Base-by-base conservation (phyloP, 2,797 vertebrate species). In the Sphenopsis melanotis region DNA sequence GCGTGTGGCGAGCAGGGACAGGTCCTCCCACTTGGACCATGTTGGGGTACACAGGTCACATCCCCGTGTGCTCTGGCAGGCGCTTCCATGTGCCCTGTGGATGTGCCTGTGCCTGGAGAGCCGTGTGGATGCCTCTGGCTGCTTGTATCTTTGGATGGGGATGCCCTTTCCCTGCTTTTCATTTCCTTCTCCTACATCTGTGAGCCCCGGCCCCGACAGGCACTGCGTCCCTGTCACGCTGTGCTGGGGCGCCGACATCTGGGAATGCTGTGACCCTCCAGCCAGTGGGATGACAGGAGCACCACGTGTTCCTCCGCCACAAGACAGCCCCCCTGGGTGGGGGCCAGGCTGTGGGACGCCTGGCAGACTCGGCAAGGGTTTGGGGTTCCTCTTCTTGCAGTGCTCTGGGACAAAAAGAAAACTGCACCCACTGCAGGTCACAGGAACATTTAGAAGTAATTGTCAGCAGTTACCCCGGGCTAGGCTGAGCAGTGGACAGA, bases 151-250 rank as follows among this genome's bases (percentile, higher is more conserved):
- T 44, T 29, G 52, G 44, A 82, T 18, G 32, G 32, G 26, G 12
- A 41, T 56, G 34, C 30, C 29, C 29, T 36, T 84, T 80, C 26
- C 39, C 65, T 20, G 9, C 23, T 69, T 42, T 50, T 19, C 1
- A 1, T 64, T 86, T 75, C 22, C 29, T 84, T 72, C 39, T 34
- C 46, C 32, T 26, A 12, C 1, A 0, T 9, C 17, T 53, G 24
- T 1, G 6, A 87, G 29, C 11, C n/a, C 63, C 1, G 2, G 42
- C 29, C 21, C 24, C 20, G 23, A 26, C 10, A 44, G 10, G 42
- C 9, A 4, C 23, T 2, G 3, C 21, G 24, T 21, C 15, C 14
- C 7, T 7, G 2, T 71, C 23, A 15, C 2, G 1, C 37, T 2
- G 0, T 47, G 42, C 50, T 34, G 41, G 47, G n/a, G 17, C n/a